Evolutionary conservation across 2,113 vertebrate genomes (phyloP).

Genomic region (Datnioides undecimradiatus): DNA sequence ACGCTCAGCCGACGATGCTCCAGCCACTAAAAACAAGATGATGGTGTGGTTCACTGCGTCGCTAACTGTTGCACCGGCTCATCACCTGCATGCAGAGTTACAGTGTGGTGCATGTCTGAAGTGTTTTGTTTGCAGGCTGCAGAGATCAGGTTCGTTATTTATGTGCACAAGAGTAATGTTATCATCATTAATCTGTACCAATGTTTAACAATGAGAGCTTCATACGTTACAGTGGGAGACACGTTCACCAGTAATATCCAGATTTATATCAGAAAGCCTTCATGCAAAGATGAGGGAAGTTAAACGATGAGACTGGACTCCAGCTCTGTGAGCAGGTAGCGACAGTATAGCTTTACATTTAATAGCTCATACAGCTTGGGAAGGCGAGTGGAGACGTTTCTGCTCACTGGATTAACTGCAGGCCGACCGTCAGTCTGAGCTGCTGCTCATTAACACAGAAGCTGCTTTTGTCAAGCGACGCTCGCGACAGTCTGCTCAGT

Average conservation of each 20-base stretch:
- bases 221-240: background rate
- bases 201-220: too few species aligned
- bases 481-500: background rate
- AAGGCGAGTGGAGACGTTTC: background rate
- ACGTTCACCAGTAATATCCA: background rate
- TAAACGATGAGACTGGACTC: background rate
- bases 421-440: background rate
- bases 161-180: too few species aligned
- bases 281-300: background rate
- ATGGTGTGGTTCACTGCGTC: too few species aligned
- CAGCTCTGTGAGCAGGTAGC: background rate
- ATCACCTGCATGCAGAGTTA: too few species aligned
- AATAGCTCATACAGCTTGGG: background rate
- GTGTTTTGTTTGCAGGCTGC: too few species aligned
- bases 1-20: too few species aligned
- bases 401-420: background rate
- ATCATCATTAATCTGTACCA: too few species aligned
- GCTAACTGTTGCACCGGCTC: too few species aligned
- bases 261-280: too few species aligned
- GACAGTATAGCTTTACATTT: background rate
- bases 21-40: too few species aligned
- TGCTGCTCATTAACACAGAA: slow-evolving; percentile 32
- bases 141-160: too few species aligned
- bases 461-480: background rate
- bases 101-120: too few species aligned